Evolutionary conservation across 2,888 invertebrate species (phyloP).

Genomic region (Zaprionus obscuricornis): DNA sequence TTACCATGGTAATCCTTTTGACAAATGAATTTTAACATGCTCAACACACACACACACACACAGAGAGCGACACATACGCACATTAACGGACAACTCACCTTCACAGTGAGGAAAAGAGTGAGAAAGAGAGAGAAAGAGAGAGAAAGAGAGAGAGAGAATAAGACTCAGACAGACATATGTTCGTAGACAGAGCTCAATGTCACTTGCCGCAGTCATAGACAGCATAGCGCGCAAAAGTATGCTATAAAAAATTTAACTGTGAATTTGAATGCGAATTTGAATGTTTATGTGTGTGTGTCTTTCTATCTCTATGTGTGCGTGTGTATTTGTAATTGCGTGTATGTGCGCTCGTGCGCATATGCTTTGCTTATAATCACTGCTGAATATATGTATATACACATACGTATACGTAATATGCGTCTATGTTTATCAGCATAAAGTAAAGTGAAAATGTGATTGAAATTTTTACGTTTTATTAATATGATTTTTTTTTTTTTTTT

Average conservation of each 20-base stretch:
- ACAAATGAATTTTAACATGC: constrained; percentile 76
- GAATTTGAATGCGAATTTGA: constrained; percentile 24
- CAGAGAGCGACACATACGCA: constrained; percentile 25
- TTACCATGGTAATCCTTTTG: constrained; percentile 79
- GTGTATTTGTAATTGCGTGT: neutral
- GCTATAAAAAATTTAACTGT: constrained; percentile 67
- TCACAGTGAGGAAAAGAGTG: constrained; percentile 21
- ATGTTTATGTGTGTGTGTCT: constrained; percentile 9
- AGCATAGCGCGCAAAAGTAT: constrained; percentile 61
- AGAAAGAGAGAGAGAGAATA: too few species aligned
- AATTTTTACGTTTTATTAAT: too few species aligned
- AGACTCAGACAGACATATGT: too few species aligned
- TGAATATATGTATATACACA: too few species aligned
- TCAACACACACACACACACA: constrained; percentile 21
- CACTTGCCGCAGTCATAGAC: constrained; percentile 22
- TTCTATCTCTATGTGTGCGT: neutral
- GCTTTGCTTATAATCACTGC: constrained; percentile 23
- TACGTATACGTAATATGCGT: too few species aligned
- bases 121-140: constrained; percentile 14
- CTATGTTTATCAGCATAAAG: too few species aligned
- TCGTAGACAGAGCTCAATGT: constrained; percentile 42
- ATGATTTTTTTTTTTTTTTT: too few species aligned
- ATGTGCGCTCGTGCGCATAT: constrained; percentile 23
- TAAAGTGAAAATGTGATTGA: neutral
- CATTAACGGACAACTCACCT: constrained; percentile 29